phyloP scores from a whole-genome alignment of 2,888 invertebrate genomes.

The Drosophila rellima region DNA sequence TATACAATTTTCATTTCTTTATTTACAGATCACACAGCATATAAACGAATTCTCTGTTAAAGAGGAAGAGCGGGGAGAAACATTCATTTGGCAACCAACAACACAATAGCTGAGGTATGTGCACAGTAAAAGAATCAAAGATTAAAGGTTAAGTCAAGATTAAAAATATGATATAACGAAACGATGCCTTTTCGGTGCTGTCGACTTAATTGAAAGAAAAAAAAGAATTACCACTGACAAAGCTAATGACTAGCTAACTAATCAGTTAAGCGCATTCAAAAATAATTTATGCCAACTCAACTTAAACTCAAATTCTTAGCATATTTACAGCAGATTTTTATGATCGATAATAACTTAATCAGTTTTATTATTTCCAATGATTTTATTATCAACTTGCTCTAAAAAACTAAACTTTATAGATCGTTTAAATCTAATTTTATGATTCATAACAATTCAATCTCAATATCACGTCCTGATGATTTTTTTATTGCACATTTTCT shows the following conservation, averaged over 20 bases:
- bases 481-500: conserved; percentile 15
- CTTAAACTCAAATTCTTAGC: no score
- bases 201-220: background rate
- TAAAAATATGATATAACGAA: conserved; percentile 4
- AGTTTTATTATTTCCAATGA: background rate
- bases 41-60: conserved; percentile 25
- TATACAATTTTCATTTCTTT: conserved; percentile 76
- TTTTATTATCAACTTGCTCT: background rate
- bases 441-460: background rate
- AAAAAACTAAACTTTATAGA: background rate
- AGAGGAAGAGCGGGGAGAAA: conserved; percentile 19
- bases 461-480: background rate
- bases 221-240: background rate
- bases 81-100: conserved; percentile 49
- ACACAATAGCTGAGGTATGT: conserved; percentile 53
- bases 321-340: background rate
- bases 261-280: background rate
- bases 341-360: background rate
- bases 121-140: conserved; percentile 15
- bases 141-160: conserved; percentile 33
- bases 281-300: no score
- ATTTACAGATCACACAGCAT: conserved; percentile 63
- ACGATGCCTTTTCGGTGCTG: background rate
- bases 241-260: background rate
- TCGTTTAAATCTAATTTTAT: background rate